Base-by-base conservation (phyloP, 2,888 invertebrate genomes). In the Dromius quadrimaculatus region DNA sequence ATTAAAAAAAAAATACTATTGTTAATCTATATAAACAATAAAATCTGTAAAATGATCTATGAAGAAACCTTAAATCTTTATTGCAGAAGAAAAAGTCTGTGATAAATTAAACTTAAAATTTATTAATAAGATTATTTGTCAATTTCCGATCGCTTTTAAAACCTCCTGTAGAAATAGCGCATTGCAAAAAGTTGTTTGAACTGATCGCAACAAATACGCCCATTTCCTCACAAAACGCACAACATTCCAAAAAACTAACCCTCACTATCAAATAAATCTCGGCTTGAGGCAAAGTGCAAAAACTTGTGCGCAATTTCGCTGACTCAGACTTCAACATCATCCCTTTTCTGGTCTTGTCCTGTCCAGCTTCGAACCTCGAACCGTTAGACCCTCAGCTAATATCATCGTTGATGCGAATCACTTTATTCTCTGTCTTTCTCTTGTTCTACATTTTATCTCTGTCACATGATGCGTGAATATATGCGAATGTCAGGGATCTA, bases 301-400 rank as follows among this genome's bases (percentile, higher is more conserved):
- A 66, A 66, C 54, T 66, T 66, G 66, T 66, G 66, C 28, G 54
- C 54, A 41, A 38, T 38, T 66, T 47, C 50, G 65, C 59, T 59
- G 59, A 59, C 19, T 59, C 59, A 59, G 17, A 8, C 59, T 54
- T n/a, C n/a, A n/a, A n/a, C n/a, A n/a, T n/a, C 50, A 9, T 9
- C 11, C 23, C 50, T 11, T 41, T 19, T 15, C 41, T 41, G 15
- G 41, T 15, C 41, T 3, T 28, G 3, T 28, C 28, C 28, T 28
- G 15, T 11, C 28, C 47, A 11, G 47, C 22, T 13, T 28, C 13
- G 50, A 15, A 17, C 6, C 15, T 28, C 28, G 50, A 13, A 54
- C 23, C 47, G n/a, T 23, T 19, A 6, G 50, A 54, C 50, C 50
- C 50, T 23, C 50, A 54, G 50, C 50, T 54, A 54, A 54, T 54